Base-by-base conservation (phyloP, 2,888 invertebrate species). In the Drosophila acutilabella region DNA sequence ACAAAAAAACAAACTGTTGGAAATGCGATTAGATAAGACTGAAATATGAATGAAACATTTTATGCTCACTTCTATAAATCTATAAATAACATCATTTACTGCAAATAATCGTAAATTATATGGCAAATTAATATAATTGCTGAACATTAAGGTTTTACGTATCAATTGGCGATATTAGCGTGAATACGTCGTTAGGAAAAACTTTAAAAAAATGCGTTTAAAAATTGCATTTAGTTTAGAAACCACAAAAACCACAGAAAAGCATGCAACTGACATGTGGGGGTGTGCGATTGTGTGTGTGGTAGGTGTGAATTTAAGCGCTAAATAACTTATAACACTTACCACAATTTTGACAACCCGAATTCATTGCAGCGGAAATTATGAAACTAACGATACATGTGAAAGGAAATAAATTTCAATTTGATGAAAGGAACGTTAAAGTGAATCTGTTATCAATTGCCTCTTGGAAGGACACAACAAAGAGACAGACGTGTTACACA, bases 361-460 rank as follows among this genome's bases (percentile, higher is more conserved):
- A 36, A 36, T 8, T 62, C 50, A 16, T n/a, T 20, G 23, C 47
- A 47, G 11, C 62, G 60, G 54, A 72, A 71, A 76, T 64, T 58
- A 52, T 42, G 64, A 64, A 65, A 69, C 41, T 62, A 54, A 42
- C 40, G 48, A 36, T 20, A 30, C 30, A 64, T 38, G 23, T 36
- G 41, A 71, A 20, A 38, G 18, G 26, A 20, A 53, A 64, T 40
- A 58, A 42, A 48, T 41, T 42, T n/a, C n/a, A 16, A 53, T 41
- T 30, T 44, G 30, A 50, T 13, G 26, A 14, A 18, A 40, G 62
- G 44, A 41, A 26, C 48, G 36, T 60, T 23, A 51, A 50, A 51
- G 41, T 78, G 52, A 47, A 62, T 53, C 74, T 79, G 86, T 71
- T 82, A 82, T 85, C 80, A 85, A 82, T 81, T 67, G 82, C 61